Evolutionary conservation across 2,797 vertebrate species (phyloP).

Genomic region (Paratrypauchen microcephalus): DNA sequence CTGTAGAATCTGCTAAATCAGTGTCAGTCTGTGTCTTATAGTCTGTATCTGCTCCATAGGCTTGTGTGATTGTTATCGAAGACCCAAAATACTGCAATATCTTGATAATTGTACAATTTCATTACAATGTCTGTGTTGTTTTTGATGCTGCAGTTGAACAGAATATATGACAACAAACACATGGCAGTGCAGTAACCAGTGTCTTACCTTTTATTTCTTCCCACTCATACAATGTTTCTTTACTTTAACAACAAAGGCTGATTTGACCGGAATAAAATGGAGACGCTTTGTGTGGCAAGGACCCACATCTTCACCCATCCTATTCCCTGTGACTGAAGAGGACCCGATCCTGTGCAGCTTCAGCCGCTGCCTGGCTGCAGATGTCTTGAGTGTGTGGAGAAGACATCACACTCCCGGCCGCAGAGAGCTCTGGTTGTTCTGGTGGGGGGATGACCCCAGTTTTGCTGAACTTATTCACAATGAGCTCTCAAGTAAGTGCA

Average conservation of each 20-base stretch:
- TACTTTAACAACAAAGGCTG: slow-evolving; percentile 80
- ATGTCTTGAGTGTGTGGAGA: slow-evolving; percentile 96
- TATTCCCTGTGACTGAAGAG: slow-evolving; percentile 97
- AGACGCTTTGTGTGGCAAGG: slow-evolving; percentile 97
- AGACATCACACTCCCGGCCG: slow-evolving; percentile 94
- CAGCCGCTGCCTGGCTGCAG: slow-evolving; percentile 94
- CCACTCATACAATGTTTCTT: slow-evolving; percentile 20
- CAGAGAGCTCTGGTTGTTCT: slow-evolving; percentile 98
- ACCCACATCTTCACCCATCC: slow-evolving; percentile 95
- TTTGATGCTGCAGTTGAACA: background rate
- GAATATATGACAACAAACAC: slow-evolving; percentile 9
- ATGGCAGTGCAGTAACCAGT: slow-evolving; percentile 9
- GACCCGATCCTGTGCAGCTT: slow-evolving; percentile 99
- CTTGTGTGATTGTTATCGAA: slow-evolving; percentile 12
- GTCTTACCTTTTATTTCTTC: slow-evolving; percentile 13
- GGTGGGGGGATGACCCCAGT: slow-evolving; percentile 99
- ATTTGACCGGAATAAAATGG: slow-evolving; percentile 99
- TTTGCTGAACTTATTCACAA: slow-evolving; percentile 97
- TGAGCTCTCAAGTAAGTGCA: slow-evolving; percentile 89
- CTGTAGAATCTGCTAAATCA: background rate
- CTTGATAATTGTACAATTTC: slow-evolving; percentile 15
- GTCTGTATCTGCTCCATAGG: slow-evolving; percentile 26
- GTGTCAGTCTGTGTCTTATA: slow-evolving; percentile 3
- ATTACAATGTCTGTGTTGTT: slow-evolving; percentile 9
- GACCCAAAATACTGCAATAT: slow-evolving; percentile 22